Evolutionary conservation across 2,113 vertebrate species (phyloP).

Genomic region (Corythornis vintsioides): DNA sequence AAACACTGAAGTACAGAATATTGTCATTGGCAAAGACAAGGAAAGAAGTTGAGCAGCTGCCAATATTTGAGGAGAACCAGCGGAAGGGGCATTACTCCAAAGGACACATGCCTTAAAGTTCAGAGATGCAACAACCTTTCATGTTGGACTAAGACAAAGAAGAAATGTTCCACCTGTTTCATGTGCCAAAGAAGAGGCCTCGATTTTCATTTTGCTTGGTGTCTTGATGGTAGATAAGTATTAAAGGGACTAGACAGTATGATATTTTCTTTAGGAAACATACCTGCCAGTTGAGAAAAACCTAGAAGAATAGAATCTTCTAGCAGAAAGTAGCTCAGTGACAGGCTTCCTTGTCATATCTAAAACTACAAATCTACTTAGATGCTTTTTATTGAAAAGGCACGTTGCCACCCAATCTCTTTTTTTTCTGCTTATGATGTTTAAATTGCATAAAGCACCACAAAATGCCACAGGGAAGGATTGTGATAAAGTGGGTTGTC

Average conservation of each 20-base stretch:
- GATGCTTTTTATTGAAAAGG: neutral
- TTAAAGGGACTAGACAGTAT: neutral
- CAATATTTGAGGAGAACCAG: constrained; percentile 37
- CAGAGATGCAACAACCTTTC: constrained; percentile 50
- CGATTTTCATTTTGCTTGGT: neutral
- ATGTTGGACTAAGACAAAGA: constrained; percentile 43
- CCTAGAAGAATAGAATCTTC: neutral
- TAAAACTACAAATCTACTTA: neutral
- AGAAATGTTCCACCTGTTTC: constrained; percentile 46
- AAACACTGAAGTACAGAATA: constrained; percentile 55
- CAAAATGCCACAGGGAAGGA: neutral
- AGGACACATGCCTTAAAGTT: constrained; percentile 38
- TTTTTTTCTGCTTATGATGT: neutral
- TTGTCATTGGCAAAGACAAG: constrained; percentile 65
- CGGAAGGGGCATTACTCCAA: constrained; percentile 58
- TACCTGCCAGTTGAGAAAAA: neutral
- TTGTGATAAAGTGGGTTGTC: neutral
- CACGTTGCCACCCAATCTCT: neutral
- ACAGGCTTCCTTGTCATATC: neutral
- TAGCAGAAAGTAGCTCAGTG: neutral
- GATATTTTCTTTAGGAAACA: neutral
- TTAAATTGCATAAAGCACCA: neutral
- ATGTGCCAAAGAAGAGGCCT: neutral
- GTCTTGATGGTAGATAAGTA: constrained; percentile 28
- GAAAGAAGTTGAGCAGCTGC: constrained; percentile 41